Evolutionary conservation across 2,888 invertebrate genomes (phyloP).

Genomic region (Trypoxylon attenuatum): DNA sequence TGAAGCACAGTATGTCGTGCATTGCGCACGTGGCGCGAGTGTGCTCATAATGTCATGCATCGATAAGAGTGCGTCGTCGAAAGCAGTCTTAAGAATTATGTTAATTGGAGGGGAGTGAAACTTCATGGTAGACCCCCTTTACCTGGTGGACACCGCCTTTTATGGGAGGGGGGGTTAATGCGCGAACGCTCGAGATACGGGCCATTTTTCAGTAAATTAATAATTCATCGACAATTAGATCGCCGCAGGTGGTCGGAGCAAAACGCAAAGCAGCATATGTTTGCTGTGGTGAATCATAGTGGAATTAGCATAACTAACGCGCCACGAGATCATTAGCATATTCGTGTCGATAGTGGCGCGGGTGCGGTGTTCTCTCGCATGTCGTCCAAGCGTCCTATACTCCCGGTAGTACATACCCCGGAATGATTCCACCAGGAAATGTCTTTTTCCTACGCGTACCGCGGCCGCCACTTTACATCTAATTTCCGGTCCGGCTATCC

Average conservation of each 20-base stretch:
- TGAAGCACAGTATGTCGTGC: background rate
- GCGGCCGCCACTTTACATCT: constrained; percentile 30
- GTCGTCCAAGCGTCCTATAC: constrained; percentile 46
- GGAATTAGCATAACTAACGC: constrained; percentile 68
- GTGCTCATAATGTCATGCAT: background rate
- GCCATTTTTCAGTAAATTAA: constrained; percentile 52
- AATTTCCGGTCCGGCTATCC: constrained; percentile 20
- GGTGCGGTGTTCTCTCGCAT: constrained; percentile 50
- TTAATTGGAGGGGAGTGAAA: background rate
- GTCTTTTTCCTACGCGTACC: constrained; percentile 38
- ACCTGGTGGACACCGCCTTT: too few species aligned
- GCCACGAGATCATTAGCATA: constrained; percentile 66
- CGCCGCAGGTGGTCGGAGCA: constrained; percentile 67
- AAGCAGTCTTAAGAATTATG: background rate
- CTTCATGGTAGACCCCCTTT: too few species aligned
- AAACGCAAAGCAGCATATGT: constrained; percentile 66
- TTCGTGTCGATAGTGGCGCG: constrained; percentile 60
- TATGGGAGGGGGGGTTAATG: constrained; percentile 16
- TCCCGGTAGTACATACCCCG: constrained; percentile 22
- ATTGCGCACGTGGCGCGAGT: background rate
- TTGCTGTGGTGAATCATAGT: constrained; percentile 69
- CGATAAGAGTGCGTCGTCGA: background rate
- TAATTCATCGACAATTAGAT: constrained; percentile 67
- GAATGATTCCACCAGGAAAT: constrained; percentile 35
- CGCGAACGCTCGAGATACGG: constrained; percentile 24